Base-by-base conservation (phyloP, 2,113 vertebrate species). In the Lamprotornis superbus region DNA sequence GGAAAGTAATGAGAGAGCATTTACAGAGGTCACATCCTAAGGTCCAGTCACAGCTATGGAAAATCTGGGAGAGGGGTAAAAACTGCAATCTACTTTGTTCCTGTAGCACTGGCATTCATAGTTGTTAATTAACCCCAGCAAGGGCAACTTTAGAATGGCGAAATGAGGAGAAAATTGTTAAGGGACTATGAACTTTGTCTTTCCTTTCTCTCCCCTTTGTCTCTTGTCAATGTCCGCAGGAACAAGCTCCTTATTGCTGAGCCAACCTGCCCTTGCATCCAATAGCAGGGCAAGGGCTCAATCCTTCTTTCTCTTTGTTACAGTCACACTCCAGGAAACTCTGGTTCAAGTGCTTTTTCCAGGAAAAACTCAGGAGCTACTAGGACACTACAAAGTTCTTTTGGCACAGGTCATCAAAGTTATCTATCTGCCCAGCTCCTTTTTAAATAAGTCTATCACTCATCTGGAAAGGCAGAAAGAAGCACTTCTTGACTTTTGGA, bases 1-100 rank as follows among this genome's bases (percentile, higher is more conserved):
- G 79, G 76, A 81, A 90, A 53, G 46, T 93, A 95, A 95, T 89
- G 90, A 94, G 83, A 73, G 60, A 83, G 18, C 64, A 52, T 81
- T 93, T 67, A 71, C 44, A 84, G 92, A 93, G 73, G 88, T 95
- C 85, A 93, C 31, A 56, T 68, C 64, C 76, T 50, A 55, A 73
- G 64, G 59, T 90, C 70, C 13, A 12, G 78, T 67, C 40, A 74
- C 40, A 64, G 60, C 31, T 57, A 11, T 33, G 40, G 60, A 60
- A 88, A 87, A 83, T 1, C 5, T 2, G 5, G 30, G 33, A 87
- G n/a, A 69, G 57, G 73, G 60, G 73, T 81, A 55, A 87, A 90
- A 82, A 55, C 64, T 90, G 28, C 64, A 78, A 33, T 83, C 60
- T 60, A 23, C 65, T 59, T 87, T 87, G 50, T 80, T 93, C 73